Percentiles rank a stretch among this genome's conserved stretches.
Evolutionary conservation across 2,797 vertebrate genomes (phyloP).

Genomic region (Neosalanx taihuensis): DNA sequence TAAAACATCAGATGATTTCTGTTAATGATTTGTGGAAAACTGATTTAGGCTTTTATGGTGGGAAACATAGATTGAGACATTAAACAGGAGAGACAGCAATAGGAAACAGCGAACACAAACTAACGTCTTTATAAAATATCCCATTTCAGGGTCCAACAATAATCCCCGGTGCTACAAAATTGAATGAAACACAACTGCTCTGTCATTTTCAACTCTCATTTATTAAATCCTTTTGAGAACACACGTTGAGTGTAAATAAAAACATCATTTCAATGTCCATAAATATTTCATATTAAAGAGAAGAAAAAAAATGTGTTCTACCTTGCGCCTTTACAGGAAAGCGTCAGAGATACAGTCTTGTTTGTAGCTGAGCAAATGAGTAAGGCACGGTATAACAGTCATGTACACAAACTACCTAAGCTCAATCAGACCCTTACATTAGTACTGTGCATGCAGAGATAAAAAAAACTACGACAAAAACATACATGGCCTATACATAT

Average conservation of each 20-base stretch:
- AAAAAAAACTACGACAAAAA: slow-evolving; percentile 39
- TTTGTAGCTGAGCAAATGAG: slow-evolving; percentile 76
- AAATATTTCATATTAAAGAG: slow-evolving; percentile 82
- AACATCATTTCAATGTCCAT: slow-evolving; percentile 77
- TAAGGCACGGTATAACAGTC: slow-evolving; percentile 87
- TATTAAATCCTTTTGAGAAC: slow-evolving; percentile 76
- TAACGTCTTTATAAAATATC: slow-evolving; percentile 1
- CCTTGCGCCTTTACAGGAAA: slow-evolving; percentile 70
- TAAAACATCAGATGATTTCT: slow-evolving; percentile 7
- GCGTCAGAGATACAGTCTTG: slow-evolving; percentile 61
- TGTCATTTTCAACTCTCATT: slow-evolving; percentile 62
- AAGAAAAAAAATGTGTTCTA: slow-evolving; percentile 72
- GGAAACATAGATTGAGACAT: slow-evolving; percentile 8
- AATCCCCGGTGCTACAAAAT: slow-evolving; percentile 14
- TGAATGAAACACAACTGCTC: slow-evolving; percentile 18
- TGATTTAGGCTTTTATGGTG: neutral
- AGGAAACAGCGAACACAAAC: slow-evolving; percentile 10
- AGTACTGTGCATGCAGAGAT: slow-evolving; percentile 67
- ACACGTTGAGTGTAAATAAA: slow-evolving; percentile 78
- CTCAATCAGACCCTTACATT: slow-evolving; percentile 64
- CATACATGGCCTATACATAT: slow-evolving; percentile 25
- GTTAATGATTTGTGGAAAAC: slow-evolving; percentile 18
- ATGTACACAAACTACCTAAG: slow-evolving; percentile 74
- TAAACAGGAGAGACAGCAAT: slow-evolving; percentile 11
- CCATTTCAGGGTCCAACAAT: too few relatives aligned